Evolutionary conservation across 2,797 vertebrate species (phyloP), one percentile per base, ranked within the genome.

Genomic region (Hozukius guyotensis): DNA sequence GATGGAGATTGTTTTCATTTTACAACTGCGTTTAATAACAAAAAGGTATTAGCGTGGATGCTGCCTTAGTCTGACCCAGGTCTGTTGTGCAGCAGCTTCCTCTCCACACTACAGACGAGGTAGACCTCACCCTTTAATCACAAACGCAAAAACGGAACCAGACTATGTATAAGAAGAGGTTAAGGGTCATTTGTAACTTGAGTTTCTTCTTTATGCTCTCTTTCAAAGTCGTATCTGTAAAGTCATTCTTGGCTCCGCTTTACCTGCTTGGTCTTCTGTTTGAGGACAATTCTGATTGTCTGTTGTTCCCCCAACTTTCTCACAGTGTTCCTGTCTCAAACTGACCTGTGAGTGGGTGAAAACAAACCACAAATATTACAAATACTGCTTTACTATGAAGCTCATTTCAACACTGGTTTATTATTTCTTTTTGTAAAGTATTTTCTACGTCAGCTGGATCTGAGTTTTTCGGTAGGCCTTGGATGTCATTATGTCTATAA

Each of bases 381-480:
- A 66, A 57, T 57, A 25, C n/a, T 27, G 8, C 77, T 25, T 73
- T 61, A 81, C 62, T 22, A 13, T 11, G 36, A 75, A 71, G 12
- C 71, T 84, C 16, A 46, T 60, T 56, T 80, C 22, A 77, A 60
- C 64, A 27, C 73, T 16, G 42, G 56, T 78, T 82, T 81, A 34
- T 85, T 61, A 80, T 91, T 86, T 86, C 76, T 80, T 88, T 87
- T 75, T 88, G 72, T 86, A 68, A 78, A 82, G 60, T 82, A 78
- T 90, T 90, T 86, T 87, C 56, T 87, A 84, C 27, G 22, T 73
- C 81, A 89, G 89, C 83, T 86, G 81, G 86, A 83, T 86, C 85
- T 81, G 84, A 83, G 83, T 77, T 76, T 46, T 79, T 80, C 22
- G 9, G 65, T 79, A 69, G 77, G 25, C 74, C 46, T 85, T 8